phyloP scores from a whole-genome alignment of 2,888 invertebrate genomes.

The Orthonevra nobilis region DNA sequence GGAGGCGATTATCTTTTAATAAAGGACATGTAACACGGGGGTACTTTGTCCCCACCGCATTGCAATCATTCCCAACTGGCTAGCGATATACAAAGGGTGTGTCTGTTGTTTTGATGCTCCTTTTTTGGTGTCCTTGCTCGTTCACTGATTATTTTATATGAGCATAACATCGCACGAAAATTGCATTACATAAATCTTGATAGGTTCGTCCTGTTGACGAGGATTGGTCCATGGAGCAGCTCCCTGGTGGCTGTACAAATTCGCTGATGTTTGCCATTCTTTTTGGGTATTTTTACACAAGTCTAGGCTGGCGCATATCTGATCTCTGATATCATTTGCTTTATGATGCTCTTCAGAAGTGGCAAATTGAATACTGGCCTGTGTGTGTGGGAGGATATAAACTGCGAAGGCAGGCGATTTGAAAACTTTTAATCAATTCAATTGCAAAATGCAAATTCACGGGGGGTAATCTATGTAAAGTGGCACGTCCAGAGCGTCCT shows the following conservation, averaged over 20 bases:
- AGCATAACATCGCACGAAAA: slow-evolving; percentile 61
- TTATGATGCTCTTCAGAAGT: slow-evolving; percentile 5
- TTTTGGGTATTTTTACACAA: background rate
- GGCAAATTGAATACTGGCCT: slow-evolving; percentile 1
- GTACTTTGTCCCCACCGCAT: slow-evolving; percentile 25
- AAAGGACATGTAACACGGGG: slow-evolving; percentile 68
- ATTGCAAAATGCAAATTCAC: slow-evolving; percentile 61
- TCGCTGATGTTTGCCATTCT: slow-evolving; percentile 21
- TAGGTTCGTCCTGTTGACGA: slow-evolving; percentile 12
- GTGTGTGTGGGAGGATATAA: no score
- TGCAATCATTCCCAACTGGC: background rate
- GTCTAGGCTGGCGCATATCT: slow-evolving; percentile 5
- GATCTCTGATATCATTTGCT: slow-evolving; percentile 20
- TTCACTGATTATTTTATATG: slow-evolving; percentile 58
- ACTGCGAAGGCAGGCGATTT: slow-evolving; percentile 12
- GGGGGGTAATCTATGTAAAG: no score
- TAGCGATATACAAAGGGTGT: no score
- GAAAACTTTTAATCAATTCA: slow-evolving; percentile 60
- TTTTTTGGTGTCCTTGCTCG: background rate
- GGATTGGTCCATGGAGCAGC: background rate
- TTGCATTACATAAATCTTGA: slow-evolving; percentile 55
- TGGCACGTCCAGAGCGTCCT: slow-evolving; percentile 2
- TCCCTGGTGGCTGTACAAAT: slow-evolving; percentile 8
- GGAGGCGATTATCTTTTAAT: slow-evolving; percentile 70
- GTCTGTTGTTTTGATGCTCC: background rate